Base-by-base conservation (phyloP, 1,140 invertebrate species). In the Drosophila lacteicornis region DNA sequence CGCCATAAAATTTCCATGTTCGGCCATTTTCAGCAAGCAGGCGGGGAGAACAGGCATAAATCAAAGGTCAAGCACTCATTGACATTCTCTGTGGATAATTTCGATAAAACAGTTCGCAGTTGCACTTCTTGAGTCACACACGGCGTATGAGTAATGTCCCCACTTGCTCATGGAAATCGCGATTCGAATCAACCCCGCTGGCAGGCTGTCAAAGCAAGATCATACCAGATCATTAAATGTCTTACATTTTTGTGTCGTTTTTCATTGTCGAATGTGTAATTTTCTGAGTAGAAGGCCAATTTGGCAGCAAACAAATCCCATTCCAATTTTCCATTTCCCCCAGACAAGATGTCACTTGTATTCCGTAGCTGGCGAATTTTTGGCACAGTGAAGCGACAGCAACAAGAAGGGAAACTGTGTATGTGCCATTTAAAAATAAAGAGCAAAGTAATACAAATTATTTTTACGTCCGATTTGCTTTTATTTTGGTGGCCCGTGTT, bases 361-460 rank as follows among this genome's bases (percentile, higher is more conserved):
- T 46, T 62, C 30, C 33, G 65, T 73, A 65, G 46, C 38, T 65
- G 42, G 15, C 49, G 43, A 65, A 43, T 75, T 43, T 75, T 67
- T 13, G 36, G 42, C 43, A 65, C 33, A 55, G 45, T 58, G 36
- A 56, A 66, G 42, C 42, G 30, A 76, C 61, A 71, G 22, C 59
- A 46, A 70, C 43, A 40, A 46, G 36, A 51, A 55, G 40, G 17
- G 46, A 49, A 57, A 30, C n/a, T 68, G 69, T 70, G 38, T 67
- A 51, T 67, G 51, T 57, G 65, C 43, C 66, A 69, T 87, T 88
- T 83, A 88, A 74, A 88, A 87, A 87, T 88, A 88, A 76, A 88
- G 63, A 40, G 58, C 30, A 79, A 79, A 87, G 84, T 88, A 87
- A 88, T 87, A 80, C 68, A 82, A 82, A 82, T 66, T 65, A 73